phyloP scores from a whole-genome alignment of 2,888 invertebrate genomes.

The Bombylius major region DNA sequence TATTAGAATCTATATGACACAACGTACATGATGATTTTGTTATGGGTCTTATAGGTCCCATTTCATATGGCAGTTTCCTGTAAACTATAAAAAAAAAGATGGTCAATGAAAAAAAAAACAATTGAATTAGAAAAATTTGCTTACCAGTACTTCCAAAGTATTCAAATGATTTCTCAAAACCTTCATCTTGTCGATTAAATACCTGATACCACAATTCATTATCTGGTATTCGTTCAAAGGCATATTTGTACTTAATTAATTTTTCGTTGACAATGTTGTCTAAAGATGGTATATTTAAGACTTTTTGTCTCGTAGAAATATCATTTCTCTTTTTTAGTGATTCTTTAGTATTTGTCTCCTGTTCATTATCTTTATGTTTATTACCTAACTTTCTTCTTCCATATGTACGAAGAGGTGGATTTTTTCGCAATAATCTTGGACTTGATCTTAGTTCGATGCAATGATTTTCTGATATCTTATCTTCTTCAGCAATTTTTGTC shows the following conservation, averaged over 20 bases:
- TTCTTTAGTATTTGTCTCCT: not conserved
- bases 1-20: conserved; percentile 22
- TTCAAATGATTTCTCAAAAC: conserved; percentile 49
- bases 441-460: not conserved
- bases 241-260: conserved; percentile 46
- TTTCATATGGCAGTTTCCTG: conserved; percentile 56
- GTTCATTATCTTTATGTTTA: conserved; percentile 2
- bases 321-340: not conserved
- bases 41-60: conserved; percentile 49
- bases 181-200: conserved; percentile 62
- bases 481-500: no score
- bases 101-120: not conserved
- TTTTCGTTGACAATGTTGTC: not conserved
- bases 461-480: no score
- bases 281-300: not conserved
- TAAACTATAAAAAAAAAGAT: conserved; percentile 21
- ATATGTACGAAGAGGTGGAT: not conserved
- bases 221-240: conserved; percentile 61
- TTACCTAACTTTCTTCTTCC: not conserved
- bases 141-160: conserved; percentile 30
- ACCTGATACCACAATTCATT: conserved; percentile 70
- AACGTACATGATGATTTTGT: conserved; percentile 32
- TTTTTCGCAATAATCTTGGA: not conserved
- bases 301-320: no score
- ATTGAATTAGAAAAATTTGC: not conserved